Base-by-base conservation (phyloP, 2,888 invertebrate species). In the Drosophila austrosaltans region DNA sequence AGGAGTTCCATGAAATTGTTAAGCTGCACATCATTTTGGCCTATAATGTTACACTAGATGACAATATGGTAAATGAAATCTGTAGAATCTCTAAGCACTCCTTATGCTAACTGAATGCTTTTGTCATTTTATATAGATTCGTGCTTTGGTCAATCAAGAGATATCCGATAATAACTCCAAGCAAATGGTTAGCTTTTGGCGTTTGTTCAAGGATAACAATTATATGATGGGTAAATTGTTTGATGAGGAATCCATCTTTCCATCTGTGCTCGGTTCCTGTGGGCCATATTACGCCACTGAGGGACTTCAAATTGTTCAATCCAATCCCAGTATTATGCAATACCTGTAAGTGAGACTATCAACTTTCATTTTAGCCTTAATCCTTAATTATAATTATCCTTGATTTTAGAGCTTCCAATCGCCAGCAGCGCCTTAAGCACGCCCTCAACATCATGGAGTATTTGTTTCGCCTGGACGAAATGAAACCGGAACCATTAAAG, bases 171-270 rank as follows among this genome's bases (percentile, higher is more conserved):
- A 91, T 40, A 90, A 90, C 77, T 83, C 92, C 0, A 87, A 90
- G 59, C 92, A 92, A 76, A 92, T 92, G 90, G 72, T 90, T 0
- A 91, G 91, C 63, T 90, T 91, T 53, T 92, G 92, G 92, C 76
- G 91, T 1, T 71, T 92, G 60, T 92, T 92, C 68, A 91, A 91
- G 64, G 92, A 92, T 73, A 92, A 92, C 75, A 92, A 92, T 66
- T 92, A 92, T 54, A 91, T 92, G 91, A 91, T 92, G 90, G 89
- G 92, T 57, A 92, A 92, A 68, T 79, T 92, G 0, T 92, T 91
- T 63, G 92, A 92, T 66, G 92, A 92, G 61, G 92, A 92, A 48
- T 91, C 89, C 10, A 72, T 92, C 4, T 92, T 92, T 69, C 92
- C 92, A 10, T 87, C 90, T 0, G 90, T 92, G 2, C 59, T 92